Base-by-base conservation (phyloP, 2,888 invertebrate species). In the Pherbina coryleti region DNA sequence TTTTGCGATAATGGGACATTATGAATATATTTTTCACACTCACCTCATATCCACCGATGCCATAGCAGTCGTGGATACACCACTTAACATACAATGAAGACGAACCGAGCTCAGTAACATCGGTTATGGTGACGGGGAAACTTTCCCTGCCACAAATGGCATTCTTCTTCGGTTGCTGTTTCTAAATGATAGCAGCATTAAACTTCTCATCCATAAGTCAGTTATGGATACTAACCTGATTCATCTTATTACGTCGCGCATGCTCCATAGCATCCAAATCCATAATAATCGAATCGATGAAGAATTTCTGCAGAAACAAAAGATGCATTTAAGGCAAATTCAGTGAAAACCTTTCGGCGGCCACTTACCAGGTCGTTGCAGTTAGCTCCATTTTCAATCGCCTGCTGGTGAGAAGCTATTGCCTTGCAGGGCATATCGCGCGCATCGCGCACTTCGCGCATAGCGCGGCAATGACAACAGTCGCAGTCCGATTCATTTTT, bases 11-110 rank as follows among this genome's bases (percentile, higher is more conserved):
- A 31, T 31, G 3, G 31, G 31, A 37, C 8, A 37, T 4, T 7
- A 37, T 37, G 8, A 5, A 4, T 7, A 4, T 3, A 37, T 8
- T 37, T 7, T 37, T 3, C 8, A 17, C 28, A 11, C 69, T 60
- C 53, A 89, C 89, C 86, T 89, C 89, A 75, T 88, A 89, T 9
- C 89, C 89, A 19, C 81, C 85, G 79, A 89, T 84, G 49, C 84
- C 87, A 60, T 51, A 78, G 71, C 86, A 84, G 80, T 86, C 86
- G 73, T 84, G 83, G 64, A 88, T 80, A 34, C 80, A 83, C 89
- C 89, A 89, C 78, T 84, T 85, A 51, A 89, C 79, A 66, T 85
- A 88, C 62, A 89, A 83, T 25, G 89, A 85, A 37, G 83, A 79
- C 44, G 83, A 77, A 14, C 88, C 88, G 31, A 89, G 75, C 25